These are phyloP conservation scores for Falco novaeseelandiae DNA, from an alignment of 2,797 vertebrate species.

Conservation along the genomic window DNA sequence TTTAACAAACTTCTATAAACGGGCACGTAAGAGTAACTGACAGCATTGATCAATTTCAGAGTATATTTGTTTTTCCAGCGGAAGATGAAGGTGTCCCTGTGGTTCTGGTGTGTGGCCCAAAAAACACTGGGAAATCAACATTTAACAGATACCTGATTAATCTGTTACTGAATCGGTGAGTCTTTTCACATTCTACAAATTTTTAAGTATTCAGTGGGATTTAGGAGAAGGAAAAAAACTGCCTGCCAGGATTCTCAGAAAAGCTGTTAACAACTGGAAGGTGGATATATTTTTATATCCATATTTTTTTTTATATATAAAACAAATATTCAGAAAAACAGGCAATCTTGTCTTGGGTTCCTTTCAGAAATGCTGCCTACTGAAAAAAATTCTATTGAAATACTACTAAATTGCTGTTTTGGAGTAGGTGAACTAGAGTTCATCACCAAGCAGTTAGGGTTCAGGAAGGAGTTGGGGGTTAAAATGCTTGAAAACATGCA, in stretches of 20 bases:
- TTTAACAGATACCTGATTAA: constrained; percentile 92
- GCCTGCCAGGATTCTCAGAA: background rate
- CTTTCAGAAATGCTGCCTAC: background rate
- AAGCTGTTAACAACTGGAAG: background rate
- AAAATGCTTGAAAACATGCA: accelerated
- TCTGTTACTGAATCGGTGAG: constrained; percentile 91
- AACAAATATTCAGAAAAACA: background rate
- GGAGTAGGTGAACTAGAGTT: background rate
- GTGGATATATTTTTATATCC: background rate
- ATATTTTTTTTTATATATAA: no score
- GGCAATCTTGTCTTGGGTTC: background rate
- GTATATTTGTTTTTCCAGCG: constrained; percentile 66
- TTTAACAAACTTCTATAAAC: background rate
- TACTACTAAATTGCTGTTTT: no score
- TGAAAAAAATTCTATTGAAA: accelerated
- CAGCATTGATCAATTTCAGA: background rate
- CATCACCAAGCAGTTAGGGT: accelerated
- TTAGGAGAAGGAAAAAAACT: background rate
- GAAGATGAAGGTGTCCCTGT: constrained; percentile 88
- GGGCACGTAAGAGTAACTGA: background rate
- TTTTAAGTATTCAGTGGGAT: background rate
- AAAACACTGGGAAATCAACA: constrained; percentile 92
- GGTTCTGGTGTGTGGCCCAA: constrained; percentile 88
- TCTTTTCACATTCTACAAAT: accelerated
- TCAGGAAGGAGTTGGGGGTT: background rate